Percentiles rank a stretch among this genome's conserved stretches.
phyloP scores from a whole-genome alignment of 2,888 invertebrate species.

The Melanostoma mellinum region DNA sequence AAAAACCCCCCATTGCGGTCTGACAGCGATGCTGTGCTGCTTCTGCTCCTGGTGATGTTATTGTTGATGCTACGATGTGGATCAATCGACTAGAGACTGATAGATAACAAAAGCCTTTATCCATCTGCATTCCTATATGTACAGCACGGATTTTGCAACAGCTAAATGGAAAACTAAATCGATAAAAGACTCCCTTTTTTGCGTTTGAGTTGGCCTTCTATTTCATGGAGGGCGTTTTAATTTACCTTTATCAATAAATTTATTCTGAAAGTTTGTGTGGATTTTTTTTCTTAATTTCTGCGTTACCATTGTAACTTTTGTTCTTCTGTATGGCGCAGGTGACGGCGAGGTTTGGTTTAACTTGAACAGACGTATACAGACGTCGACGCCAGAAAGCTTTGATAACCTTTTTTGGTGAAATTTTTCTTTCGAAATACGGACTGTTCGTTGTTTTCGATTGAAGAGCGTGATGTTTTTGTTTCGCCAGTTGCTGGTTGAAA shows the following conservation, averaged over 20 bases:
- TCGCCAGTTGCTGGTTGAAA: neutral
- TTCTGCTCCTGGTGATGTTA: conserved; percentile 10
- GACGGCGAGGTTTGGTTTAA: conserved; percentile 41
- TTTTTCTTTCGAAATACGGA: too few species aligned
- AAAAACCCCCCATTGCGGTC: conserved; percentile 57
- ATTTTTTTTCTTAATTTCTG: conserved; percentile 45
- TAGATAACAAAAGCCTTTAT: conserved; percentile 59
- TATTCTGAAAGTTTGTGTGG: conserved; percentile 67
- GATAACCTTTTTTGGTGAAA: conserved; percentile 44
- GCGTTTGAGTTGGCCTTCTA: conserved; percentile 44
- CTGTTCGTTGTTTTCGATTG: conserved; percentile 40
- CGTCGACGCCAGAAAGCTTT: conserved; percentile 47
- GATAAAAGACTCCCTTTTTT: conserved; percentile 55
- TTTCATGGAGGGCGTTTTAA: conserved; percentile 65
- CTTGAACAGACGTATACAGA: conserved; percentile 49
- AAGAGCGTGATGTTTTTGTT: conserved; percentile 43
- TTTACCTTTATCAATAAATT: conserved; percentile 73
- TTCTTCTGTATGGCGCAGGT: conserved; percentile 20
- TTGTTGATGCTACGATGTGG: conserved; percentile 59
- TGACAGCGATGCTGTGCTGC: conserved; percentile 6
- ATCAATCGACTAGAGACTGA: conserved; percentile 65
- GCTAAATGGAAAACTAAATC: conserved; percentile 28
- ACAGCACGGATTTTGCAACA: too few species aligned
- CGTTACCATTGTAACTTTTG: conserved; percentile 56
- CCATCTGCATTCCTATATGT: neutral